These are phyloP conservation scores for Ginglymostoma cirratum DNA, from an alignment of 2,113 vertebrate species.

Conservation along the genomic window DNA sequence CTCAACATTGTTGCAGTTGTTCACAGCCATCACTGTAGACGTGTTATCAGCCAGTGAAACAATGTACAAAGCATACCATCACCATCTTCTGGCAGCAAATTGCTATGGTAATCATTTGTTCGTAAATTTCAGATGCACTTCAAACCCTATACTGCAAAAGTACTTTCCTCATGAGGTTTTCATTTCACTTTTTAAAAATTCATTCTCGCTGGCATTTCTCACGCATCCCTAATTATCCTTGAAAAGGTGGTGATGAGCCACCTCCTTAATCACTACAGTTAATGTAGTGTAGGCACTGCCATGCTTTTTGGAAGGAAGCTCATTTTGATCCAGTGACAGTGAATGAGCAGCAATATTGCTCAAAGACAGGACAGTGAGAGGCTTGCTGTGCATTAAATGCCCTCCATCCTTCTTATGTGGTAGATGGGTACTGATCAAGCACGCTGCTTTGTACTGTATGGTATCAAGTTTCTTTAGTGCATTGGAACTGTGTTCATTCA, in stretches of 20 bases:
- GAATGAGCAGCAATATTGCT: background rate
- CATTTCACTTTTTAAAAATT: background rate
- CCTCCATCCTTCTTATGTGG: background rate
- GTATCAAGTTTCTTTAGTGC: background rate
- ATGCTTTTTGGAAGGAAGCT: background rate
- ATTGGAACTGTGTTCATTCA: background rate
- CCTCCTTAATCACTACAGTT: background rate
- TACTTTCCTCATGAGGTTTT: background rate
- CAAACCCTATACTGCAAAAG: background rate
- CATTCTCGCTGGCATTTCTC: background rate
- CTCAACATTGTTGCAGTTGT: background rate
- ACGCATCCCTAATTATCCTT: too few species aligned
- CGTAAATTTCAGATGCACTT: background rate
- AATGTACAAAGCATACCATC: background rate
- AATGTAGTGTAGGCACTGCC: background rate
- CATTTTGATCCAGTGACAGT: background rate
- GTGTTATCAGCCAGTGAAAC: background rate
- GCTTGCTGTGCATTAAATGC: background rate
- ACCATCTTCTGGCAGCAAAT: background rate
- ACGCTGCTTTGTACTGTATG: background rate
- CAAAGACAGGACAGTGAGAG: background rate
- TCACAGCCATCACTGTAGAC: background rate
- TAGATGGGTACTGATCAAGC: background rate
- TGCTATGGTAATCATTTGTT: background rate
- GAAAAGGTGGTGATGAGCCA: background rate